phyloP scores from a whole-genome alignment of 2,797 vertebrate genomes.

The Phoebastria nigripes region DNA sequence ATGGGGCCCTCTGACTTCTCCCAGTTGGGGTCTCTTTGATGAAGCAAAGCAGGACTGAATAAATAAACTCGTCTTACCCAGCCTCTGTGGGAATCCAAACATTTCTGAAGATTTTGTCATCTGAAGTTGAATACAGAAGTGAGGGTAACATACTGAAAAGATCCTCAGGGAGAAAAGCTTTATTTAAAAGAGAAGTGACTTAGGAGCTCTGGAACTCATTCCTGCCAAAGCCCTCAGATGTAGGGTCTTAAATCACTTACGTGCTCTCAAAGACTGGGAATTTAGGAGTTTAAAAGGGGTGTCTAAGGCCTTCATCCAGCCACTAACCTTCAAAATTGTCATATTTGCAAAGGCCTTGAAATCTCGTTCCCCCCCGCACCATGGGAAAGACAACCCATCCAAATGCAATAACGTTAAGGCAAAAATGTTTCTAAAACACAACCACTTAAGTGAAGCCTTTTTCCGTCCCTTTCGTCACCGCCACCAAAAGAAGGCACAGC shows the following conservation, averaged over 20 bases:
- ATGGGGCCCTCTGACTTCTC: neutral
- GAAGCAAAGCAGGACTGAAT: neutral
- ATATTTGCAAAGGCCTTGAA: neutral
- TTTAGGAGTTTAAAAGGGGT: neutral
- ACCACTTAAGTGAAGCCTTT: neutral
- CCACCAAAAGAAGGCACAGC: neutral
- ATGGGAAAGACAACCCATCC: neutral
- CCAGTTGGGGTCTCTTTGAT: neutral
- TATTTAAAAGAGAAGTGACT: neutral
- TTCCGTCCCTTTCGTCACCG: neutral
- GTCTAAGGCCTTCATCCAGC: neutral
- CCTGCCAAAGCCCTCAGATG: neutral
- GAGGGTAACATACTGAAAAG: neutral
- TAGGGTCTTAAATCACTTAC: neutral
- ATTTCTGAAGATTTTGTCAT: neutral
- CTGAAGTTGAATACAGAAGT: neutral
- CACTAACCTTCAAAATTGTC: neutral
- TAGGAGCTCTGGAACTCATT: neutral
- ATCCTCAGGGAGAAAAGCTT: neutral
- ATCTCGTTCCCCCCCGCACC: fast-evolving
- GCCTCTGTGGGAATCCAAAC: neutral
- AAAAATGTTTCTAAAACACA: neutral
- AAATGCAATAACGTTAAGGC: neutral
- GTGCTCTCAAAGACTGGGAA: neutral
- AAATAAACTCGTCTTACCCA: neutral